A percentile compares a stretch with the other conserved stretches of the same genome.
Evolutionary conservation across 2,888 invertebrate genomes (phyloP).

Genomic region (Gerris lacustris): DNA sequence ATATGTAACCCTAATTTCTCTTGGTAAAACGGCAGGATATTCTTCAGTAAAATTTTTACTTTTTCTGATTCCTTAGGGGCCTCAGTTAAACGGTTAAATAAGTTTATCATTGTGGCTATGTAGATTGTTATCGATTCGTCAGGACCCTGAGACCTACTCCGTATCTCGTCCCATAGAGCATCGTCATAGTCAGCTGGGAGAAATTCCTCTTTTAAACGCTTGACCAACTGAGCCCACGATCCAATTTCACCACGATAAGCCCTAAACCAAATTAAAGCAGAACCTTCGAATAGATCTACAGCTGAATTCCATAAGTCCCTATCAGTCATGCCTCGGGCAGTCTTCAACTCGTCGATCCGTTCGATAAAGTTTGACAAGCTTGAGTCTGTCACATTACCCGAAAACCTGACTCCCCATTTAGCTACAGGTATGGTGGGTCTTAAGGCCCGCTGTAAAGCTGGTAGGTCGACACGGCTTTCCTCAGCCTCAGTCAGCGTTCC

Average conservation of each 20-base stretch:
- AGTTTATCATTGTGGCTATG: constrained; percentile 27
- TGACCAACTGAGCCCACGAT: constrained; percentile 14
- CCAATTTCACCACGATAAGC: constrained; percentile 22
- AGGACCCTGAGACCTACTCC: constrained; percentile 28
- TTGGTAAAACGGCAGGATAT: constrained; percentile 14
- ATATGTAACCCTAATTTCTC: constrained; percentile 9
- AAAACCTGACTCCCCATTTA: constrained; percentile 26
- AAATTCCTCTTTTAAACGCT: constrained; percentile 21
- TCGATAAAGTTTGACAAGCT: constrained; percentile 24
- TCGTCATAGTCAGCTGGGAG: constrained; percentile 28
- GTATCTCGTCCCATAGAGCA: constrained; percentile 27
- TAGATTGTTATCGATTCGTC: constrained; percentile 29
- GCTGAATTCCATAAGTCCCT: constrained; percentile 25
- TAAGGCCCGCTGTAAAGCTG: not conserved
- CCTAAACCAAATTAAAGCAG: constrained; percentile 33
- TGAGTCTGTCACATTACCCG: too few relatives aligned
- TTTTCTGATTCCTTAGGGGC: constrained; percentile 9
- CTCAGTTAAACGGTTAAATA: constrained; percentile 25
- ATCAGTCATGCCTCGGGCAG: constrained; percentile 21
- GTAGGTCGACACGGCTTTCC: not conserved
- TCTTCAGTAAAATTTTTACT: too few relatives aligned
- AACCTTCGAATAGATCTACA: constrained; percentile 27
- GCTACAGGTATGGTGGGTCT: not conserved
- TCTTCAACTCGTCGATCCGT: constrained; percentile 27
- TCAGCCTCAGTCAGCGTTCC: too few relatives aligned